phyloP scores from a whole-genome alignment of 2,888 invertebrate genomes.

The Aleiodes leptofemur region DNA sequence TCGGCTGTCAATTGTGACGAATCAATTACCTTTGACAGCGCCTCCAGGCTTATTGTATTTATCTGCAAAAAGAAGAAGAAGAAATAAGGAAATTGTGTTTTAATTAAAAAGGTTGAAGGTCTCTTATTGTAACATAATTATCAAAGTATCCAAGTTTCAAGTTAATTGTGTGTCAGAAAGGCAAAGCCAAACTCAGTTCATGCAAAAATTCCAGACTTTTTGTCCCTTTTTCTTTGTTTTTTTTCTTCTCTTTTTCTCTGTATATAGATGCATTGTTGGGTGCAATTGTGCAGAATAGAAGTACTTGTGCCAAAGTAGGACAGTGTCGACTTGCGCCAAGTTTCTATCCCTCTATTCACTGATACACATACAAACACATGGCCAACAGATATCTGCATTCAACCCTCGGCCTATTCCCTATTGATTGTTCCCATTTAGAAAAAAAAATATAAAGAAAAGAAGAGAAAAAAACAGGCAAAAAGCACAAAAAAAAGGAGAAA shows the following conservation, averaged over 20 bases:
- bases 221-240: background rate
- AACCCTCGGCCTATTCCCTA: conserved; percentile 57
- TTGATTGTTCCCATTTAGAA: conserved; percentile 59
- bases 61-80: conserved; percentile 84
- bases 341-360: conserved; percentile 49
- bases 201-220: no score
- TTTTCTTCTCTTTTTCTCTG: conserved; percentile 43
- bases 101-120: conserved; percentile 19
- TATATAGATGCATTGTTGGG: conserved; percentile 52
- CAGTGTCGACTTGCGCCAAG: conserved; percentile 55
- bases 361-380: conserved; percentile 58
- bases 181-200: no score
- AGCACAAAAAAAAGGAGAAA: background rate
- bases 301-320: conserved; percentile 62
- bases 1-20: conserved; percentile 94
- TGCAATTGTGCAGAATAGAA: conserved; percentile 60
- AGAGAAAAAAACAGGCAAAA: background rate
- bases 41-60: conserved; percentile 96
- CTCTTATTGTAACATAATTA: background rate
- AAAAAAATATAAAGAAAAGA: background rate
- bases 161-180: no score
- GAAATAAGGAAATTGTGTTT: background rate
- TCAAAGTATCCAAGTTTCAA: background rate
- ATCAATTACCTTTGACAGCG: conserved; percentile 94
- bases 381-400: conserved; percentile 55